Conservation (phyloP, 2,113 vertebrate species). For the Rhinopomastus cyanomelas region DNA sequence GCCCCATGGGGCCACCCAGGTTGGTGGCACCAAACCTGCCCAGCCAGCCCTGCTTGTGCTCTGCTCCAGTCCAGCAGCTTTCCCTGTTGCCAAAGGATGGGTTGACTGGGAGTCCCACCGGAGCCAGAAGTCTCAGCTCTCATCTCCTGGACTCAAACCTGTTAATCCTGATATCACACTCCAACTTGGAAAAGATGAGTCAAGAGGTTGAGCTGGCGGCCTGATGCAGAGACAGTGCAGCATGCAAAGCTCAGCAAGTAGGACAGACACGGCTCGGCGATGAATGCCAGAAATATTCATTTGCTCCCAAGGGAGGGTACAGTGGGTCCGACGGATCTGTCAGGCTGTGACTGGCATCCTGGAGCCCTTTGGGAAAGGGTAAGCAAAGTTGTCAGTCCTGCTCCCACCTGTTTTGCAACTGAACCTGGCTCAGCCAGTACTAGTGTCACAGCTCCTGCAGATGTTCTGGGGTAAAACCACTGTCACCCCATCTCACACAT, state of each 20-base stretch:
- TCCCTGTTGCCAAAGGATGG: background rate
- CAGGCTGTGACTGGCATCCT: background rate
- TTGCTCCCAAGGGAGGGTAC: background rate
- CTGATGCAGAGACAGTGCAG: background rate
- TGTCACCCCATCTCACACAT: background rate
- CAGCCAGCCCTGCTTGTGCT: background rate
- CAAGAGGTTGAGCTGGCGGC: background rate
- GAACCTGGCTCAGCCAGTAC: background rate
- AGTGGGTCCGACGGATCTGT: background rate
- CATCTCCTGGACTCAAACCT: background rate
- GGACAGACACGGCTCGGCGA: rapidly evolving
- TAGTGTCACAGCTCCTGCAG: background rate
- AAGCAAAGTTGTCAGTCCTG: background rate
- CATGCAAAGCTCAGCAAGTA: background rate
- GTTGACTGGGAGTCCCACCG: rapidly evolving
- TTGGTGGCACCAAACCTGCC: constrained; percentile 23
- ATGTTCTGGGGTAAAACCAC: background rate
- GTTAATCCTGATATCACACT: background rate
- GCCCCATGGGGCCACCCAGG: background rate
- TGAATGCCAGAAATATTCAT: background rate
- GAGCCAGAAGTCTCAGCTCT: background rate
- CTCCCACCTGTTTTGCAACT: background rate
- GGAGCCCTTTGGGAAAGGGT: rapidly evolving
- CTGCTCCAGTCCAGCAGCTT: rapidly evolving
- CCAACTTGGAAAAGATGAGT: background rate